A percentile compares a stretch with the other conserved stretches of the same genome.
phyloP scores from a whole-genome alignment of 2,113 vertebrate genomes.

The Zootoca vivipara region DNA sequence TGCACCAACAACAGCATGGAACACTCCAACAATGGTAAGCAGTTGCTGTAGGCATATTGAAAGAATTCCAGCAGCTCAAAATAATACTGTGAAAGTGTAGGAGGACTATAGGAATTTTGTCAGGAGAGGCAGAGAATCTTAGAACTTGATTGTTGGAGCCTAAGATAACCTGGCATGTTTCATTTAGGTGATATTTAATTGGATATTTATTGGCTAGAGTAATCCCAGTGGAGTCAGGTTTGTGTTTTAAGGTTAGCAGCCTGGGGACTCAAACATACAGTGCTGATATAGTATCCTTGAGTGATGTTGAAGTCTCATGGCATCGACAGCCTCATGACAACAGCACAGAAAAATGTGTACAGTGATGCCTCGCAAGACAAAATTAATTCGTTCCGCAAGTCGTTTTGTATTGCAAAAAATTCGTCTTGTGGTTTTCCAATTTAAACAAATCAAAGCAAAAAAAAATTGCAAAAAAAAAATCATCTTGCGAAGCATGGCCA shows the following conservation, averaged over 20 bases:
- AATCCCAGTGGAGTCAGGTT: no score
- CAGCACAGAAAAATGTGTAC: background rate
- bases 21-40: slow-evolving; percentile 93
- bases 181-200: background rate
- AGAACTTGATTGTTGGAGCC: background rate
- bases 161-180: background rate
- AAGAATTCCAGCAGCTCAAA: background rate
- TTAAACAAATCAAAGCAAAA: no score
- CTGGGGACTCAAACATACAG: background rate
- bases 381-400: no score
- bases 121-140: background rate
- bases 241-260: background rate
- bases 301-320: no score
- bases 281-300: background rate
- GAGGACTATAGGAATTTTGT: background rate
- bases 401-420: no score
- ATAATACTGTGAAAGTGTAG: background rate
- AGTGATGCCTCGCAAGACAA: no score
- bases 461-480: no score
- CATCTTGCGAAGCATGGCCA: no score
- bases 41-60: background rate
- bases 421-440: no score
- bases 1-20: slow-evolving; percentile 95
- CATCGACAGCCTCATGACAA: background rate
- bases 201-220: background rate